Evolutionary conservation across 2,113 vertebrate genomes (phyloP).

Genomic region (Actinemys pallida): DNA sequence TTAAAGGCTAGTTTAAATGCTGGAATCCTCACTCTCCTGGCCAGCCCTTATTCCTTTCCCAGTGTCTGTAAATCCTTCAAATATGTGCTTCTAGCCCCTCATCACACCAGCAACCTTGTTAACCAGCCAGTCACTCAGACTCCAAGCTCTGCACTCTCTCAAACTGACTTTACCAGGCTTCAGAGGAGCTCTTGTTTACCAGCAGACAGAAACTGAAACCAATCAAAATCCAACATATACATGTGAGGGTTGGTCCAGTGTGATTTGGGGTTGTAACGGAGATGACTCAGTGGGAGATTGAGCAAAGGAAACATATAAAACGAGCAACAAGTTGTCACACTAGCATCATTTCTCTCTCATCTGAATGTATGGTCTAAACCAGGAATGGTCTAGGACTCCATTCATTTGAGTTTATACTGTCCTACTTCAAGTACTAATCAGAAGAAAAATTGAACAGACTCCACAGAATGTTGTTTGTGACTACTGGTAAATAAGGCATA

Average conservation of each 20-base stretch:
- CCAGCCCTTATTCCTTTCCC: slow-evolving; percentile 15
- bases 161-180: slow-evolving; percentile 16
- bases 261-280: slow-evolving; percentile 44
- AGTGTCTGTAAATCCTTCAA: slow-evolving; percentile 13
- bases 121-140: not conserved
- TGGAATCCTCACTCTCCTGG: not conserved
- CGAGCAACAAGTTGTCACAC: slow-evolving; percentile 70
- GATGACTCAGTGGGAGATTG: slow-evolving; percentile 41
- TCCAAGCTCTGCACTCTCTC: slow-evolving; percentile 26
- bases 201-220: slow-evolving; percentile 38
- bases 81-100: not conserved
- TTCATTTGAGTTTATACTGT: slow-evolving; percentile 61
- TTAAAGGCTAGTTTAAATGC: not conserved
- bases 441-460: not conserved
- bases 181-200: slow-evolving; percentile 46
- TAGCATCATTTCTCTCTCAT: slow-evolving; percentile 72
- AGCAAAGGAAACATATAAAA: slow-evolving; percentile 59
- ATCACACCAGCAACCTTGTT: not conserved
- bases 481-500: not conserved
- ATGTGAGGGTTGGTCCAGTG: slow-evolving; percentile 34
- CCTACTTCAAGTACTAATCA: not conserved
- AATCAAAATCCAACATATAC: slow-evolving; percentile 9
- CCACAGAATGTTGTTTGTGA: not conserved
- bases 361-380: slow-evolving; percentile 68
- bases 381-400: slow-evolving; percentile 62